Percentiles rank a stretch among this genome's conserved stretches.
These are phyloP conservation scores for Drosophila simulans DNA, from an alignment of 1,140 invertebrate genomes.

Conservation along the genomic window DNA sequence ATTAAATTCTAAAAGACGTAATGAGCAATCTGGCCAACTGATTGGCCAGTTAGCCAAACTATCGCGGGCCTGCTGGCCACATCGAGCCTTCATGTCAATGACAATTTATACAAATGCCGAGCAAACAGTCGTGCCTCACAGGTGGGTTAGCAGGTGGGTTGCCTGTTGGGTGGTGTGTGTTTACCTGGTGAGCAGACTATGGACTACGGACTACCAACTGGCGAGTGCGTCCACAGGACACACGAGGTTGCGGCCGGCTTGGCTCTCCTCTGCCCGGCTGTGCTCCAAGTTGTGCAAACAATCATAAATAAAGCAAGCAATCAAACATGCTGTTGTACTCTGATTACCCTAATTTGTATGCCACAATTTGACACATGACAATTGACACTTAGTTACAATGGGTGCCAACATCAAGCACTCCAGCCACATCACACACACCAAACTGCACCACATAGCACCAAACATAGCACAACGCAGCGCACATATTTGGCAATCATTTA, in stretches of 20 bases:
- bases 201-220: constrained; percentile 5
- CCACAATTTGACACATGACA: constrained; percentile 69
- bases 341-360: constrained; percentile 69
- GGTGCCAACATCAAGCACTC: constrained; percentile 17
- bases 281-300: constrained; percentile 52
- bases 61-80: background rate
- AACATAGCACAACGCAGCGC: constrained; percentile 13
- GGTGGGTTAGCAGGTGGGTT: too few species aligned
- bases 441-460: constrained; percentile 3
- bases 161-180: background rate
- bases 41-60: background rate
- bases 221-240: constrained; percentile 3
- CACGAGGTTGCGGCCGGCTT: constrained; percentile 20
- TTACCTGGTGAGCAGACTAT: background rate
- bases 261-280: background rate
- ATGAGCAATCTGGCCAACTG: constrained; percentile 5
- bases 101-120: constrained; percentile 31
- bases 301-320: constrained; percentile 69
- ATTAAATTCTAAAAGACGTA: background rate
- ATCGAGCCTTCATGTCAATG: constrained; percentile 17
- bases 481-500: constrained; percentile 65
- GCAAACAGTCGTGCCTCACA: constrained; percentile 17
- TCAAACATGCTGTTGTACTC: constrained; percentile 64
- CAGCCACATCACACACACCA: background rate
- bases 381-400: constrained; percentile 68